Conservation (phyloP, 2,113 vertebrate species). For the Clarias magur region DNA sequence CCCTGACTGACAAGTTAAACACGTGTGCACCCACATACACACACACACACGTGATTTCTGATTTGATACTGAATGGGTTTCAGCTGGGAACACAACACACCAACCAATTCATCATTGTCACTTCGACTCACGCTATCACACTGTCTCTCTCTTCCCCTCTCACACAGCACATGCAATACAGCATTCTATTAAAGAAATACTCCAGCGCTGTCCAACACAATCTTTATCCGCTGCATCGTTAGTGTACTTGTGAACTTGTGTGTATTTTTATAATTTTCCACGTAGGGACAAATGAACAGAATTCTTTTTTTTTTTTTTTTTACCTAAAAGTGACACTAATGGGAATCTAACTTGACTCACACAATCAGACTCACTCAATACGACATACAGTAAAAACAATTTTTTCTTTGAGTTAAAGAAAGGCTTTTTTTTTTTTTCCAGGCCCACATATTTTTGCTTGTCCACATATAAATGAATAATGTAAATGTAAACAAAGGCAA, state of each 20-base stretch:
- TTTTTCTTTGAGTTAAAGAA: too few relatives aligned
- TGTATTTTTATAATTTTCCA: neutral
- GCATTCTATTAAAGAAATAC: neutral
- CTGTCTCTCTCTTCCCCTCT: neutral
- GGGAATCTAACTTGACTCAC: too few relatives aligned
- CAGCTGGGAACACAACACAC: neutral
- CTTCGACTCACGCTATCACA: neutral
- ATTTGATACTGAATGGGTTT: neutral
- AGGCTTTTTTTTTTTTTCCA: too few relatives aligned
- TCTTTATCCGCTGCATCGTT: neutral
- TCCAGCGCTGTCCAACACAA: neutral
- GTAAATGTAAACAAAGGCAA: neutral
- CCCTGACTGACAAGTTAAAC: neutral
- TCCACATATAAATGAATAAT: neutral
- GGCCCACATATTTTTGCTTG: too few relatives aligned
- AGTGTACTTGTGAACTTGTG: neutral
- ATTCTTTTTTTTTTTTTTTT: too few relatives aligned
- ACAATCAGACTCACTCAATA: too few relatives aligned
- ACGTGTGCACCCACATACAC: neutral
- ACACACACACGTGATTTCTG: neutral
- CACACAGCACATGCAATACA: neutral
- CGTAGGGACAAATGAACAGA: neutral
- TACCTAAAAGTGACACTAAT: neutral
- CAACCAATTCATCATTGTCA: slow-evolving; percentile 29
- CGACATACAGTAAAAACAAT: too few relatives aligned